Base-by-base conservation (phyloP, 1,140 invertebrate species). In the Condylostylus longicornis region DNA sequence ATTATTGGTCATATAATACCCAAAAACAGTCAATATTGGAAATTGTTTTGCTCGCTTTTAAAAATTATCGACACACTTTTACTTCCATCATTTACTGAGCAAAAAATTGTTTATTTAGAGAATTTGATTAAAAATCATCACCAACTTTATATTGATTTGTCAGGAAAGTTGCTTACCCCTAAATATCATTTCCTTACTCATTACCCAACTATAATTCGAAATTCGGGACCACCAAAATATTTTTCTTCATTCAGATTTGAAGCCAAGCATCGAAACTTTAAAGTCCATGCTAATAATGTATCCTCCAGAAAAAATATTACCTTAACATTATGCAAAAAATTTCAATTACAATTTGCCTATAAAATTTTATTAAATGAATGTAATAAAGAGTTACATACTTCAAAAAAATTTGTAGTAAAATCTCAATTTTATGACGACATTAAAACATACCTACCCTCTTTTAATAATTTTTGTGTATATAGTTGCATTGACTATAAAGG, bases 131-230 rank as follows among this genome's bases (percentile, higher is more conserved):
- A 15, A 20, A 23, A 35, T 5, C 33, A 35, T 22, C n/a, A 20
- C 5, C 19, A 4, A 21, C 13, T 21, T 3, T 12, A n/a, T 35
- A 7, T 20, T n/a, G n/a, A 19, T 22, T 9, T 21, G 7, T 35
- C 21, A 3, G 7, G 21, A 12, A n/a, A 15, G 9, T 19, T 12
- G 5, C 33, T 35, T 5, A 35, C 18, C 12, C 33, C 33, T 4
- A 35, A 35, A 22, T 19, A 35, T 23, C 33, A 35, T 22, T 35
- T 35, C 6, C 9, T 35, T 9, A 13, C 17, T 12, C 19, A 35
- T 35, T 35, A 35, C 21, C 33, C 33, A 20, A n/a, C 6, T 9
- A 23, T 21, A 18, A 35, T 35, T 3, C 33, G 33, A 20, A 20
- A 18, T n/a, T n/a, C 21, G 12, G 33, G 33, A n/a, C 33, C 33